Evolutionary conservation across 2,797 vertebrate genomes (phyloP), one percentile per base, ranked within the genome.

Genomic region (Phyllotis vaccarum): DNA sequence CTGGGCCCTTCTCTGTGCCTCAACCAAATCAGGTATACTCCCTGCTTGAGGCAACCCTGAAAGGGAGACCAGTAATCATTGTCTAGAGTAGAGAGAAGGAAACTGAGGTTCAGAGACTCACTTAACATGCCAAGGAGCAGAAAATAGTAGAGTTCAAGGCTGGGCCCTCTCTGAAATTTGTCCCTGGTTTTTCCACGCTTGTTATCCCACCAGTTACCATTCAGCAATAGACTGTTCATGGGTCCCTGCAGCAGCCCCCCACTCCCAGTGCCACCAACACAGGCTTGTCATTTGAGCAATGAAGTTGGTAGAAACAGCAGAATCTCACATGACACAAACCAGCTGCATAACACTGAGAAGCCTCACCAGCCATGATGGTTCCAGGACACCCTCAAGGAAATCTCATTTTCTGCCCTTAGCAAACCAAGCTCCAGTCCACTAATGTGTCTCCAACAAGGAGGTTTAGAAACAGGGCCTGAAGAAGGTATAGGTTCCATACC

Each of bases 351-450:
- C 37, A 52, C 66, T 2, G 40, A 43, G 22, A 70, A 46, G 90
- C 22, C 11, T n/a, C 12, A 16, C 31, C 52, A 24, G n/a, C 52
- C 8, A 29, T 19, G 31, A 43, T 14, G 0, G 68, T 17, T 7
- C 43, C 52, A 78, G 68, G 7, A 66, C 1, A 2, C 5, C 9
- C 37, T 52, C 6, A 4, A 3, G 0, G 70, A 66, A 19, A 11
- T 56, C 72, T 43, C 2, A 1, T 37, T 58, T 74, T 54, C n/a
- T 75, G 34, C 37, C 75, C 29, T 11, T 34, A 43, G 56, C 19
- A 16, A 78, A 22, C 60, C 52, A 19, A 0, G 1, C 22, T 31
- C 92, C 37, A 76, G 11, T 8, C 52, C n/a, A 68, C 13, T 29
- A 46, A 16, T 56, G 93, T 4, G 24, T 54, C 62, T 54, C 54